Percentiles rank a stretch among this genome's conserved stretches.
Evolutionary conservation across 2,888 invertebrate genomes (phyloP).

Genomic region (Ectemnius lituratus): DNA sequence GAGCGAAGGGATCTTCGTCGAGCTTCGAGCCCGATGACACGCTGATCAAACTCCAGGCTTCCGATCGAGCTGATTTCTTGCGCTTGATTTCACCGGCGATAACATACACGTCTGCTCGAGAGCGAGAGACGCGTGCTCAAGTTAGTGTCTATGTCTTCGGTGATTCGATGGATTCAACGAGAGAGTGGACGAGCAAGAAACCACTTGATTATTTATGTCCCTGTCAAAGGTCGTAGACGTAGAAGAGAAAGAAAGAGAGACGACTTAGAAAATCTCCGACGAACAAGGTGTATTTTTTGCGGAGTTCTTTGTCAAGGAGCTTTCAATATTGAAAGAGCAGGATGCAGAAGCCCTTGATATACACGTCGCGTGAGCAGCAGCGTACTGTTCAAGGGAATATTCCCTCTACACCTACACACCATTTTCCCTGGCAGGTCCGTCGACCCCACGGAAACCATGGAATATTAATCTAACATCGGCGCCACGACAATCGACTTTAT

Average conservation of each 20-base stretch:
- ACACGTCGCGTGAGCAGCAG: conserved; percentile 20
- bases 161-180: too few species aligned
- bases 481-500: conserved; percentile 54
- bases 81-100: conserved; percentile 8
- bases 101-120: background rate
- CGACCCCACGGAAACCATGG: conserved; percentile 44
- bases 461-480: conserved; percentile 58
- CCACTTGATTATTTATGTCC: background rate
- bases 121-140: too few species aligned
- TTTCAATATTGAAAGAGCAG: conserved; percentile 5
- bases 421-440: conserved; percentile 42
- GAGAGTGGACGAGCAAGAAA: background rate
- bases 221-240: background rate
- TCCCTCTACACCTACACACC: conserved; percentile 12
- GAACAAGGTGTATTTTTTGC: background rate
- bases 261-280: background rate
- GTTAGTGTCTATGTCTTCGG: too few species aligned
- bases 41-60: background rate
- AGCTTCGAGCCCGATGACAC: background rate
- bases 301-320: background rate
- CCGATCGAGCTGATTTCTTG: conserved; percentile 9
- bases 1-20: background rate
- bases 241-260: too few species aligned
- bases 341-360: conserved; percentile 23
- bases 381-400: conserved; percentile 27